Evolutionary conservation across 2,888 invertebrate genomes (phyloP).

Genomic region (Hydropsyche betteni): DNA sequence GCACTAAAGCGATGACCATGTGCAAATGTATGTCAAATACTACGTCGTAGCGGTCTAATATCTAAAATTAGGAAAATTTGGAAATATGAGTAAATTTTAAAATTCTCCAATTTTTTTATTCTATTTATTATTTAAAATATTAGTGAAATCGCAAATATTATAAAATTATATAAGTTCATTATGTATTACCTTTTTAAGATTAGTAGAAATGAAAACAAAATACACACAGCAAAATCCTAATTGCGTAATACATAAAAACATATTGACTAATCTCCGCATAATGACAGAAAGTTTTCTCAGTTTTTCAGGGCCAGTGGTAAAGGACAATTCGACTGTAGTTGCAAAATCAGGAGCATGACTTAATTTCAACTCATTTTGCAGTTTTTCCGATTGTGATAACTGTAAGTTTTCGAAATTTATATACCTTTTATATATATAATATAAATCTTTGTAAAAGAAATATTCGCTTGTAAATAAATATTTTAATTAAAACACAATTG

Average conservation of each 20-base stretch:
- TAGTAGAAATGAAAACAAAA: constrained; percentile 92
- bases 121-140: neutral
- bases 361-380: constrained; percentile 68
- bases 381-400: constrained; percentile 76
- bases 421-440: too few species aligned
- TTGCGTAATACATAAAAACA: constrained; percentile 94
- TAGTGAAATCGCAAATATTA: neutral
- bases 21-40: constrained; percentile 73
- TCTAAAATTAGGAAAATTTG: constrained; percentile 60
- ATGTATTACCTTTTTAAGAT: constrained; percentile 74
- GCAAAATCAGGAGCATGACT: constrained; percentile 76
- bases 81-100: neutral
- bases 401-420: constrained; percentile 56
- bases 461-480: too few species aligned
- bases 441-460: too few species aligned
- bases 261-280: constrained; percentile 79
- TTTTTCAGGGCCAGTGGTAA: constrained; percentile 76
- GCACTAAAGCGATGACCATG: constrained; percentile 77
- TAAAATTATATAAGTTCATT: too few species aligned
- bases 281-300: constrained; percentile 69
- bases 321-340: constrained; percentile 83
- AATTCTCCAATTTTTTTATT: neutral
- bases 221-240: constrained; percentile 98
- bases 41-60: constrained; percentile 71
- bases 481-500: neutral